Evolutionary conservation across 2,797 vertebrate genomes (phyloP).

Genomic region (Takifugu ocellatus): DNA sequence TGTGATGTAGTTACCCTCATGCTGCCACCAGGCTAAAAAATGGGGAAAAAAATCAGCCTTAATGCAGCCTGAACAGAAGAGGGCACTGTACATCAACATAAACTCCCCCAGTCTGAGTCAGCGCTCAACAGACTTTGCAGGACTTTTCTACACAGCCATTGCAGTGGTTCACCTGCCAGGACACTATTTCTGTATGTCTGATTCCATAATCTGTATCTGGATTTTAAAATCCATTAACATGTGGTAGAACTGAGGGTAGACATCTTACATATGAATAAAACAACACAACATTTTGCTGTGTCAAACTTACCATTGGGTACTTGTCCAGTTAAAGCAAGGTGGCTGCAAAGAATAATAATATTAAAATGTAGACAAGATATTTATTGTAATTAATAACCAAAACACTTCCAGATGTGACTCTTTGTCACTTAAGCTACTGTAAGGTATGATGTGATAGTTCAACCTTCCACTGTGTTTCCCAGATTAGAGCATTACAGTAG

Average conservation of each 20-base stretch:
- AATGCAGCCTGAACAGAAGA: slow-evolving; percentile 48
- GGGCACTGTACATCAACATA: slow-evolving; percentile 49
- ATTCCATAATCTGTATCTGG: no score
- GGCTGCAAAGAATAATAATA: slow-evolving; percentile 66
- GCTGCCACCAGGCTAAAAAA: slow-evolving; percentile 38
- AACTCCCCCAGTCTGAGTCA: neutral
- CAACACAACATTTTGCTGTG: neutral
- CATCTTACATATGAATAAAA: neutral
- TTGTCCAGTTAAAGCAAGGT: slow-evolving; percentile 74
- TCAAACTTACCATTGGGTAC: slow-evolving; percentile 81
- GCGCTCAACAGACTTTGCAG: neutral
- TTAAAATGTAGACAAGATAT: neutral
- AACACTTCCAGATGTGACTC: no score
- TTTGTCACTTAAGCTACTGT: no score
- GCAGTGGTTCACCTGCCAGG: no score
- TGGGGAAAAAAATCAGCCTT: neutral
- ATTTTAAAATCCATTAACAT: neutral
- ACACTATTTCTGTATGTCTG: no score
- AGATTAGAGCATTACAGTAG: no score
- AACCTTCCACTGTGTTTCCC: neutral
- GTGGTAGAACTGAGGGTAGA: neutral
- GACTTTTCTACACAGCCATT: no score
- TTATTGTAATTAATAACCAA: neutral
- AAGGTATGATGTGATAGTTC: neutral
- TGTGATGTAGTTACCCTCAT: neutral